Conservation (phyloP, 2,797 vertebrate species). For the Pipistrellus pipistrellus region DNA sequence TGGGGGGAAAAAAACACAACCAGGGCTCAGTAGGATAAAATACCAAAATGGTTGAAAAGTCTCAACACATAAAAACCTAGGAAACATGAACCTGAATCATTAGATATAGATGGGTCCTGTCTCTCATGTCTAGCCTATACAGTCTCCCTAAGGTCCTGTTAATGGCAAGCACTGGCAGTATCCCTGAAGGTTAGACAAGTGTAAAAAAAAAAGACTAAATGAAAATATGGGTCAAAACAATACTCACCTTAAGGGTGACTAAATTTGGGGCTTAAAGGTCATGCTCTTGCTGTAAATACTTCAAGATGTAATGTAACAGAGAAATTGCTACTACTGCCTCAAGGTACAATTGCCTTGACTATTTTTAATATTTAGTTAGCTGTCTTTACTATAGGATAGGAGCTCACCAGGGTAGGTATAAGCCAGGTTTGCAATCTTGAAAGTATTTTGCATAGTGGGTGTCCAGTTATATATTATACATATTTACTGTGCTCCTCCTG, state of each 20-base stretch:
- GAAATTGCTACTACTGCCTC: background rate
- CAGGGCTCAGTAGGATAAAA: background rate
- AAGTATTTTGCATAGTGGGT: background rate
- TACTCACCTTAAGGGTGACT: background rate
- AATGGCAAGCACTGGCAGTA: background rate
- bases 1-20: background rate
- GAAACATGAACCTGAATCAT: conserved; percentile 29
- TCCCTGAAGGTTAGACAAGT: background rate
- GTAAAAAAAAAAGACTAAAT: conserved; percentile 40
- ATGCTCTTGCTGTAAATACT: conserved; percentile 21
- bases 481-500: conserved; percentile 24
- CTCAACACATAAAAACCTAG: background rate
- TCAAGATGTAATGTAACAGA: conserved; percentile 18
- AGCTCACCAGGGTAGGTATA: background rate
- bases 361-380: conserved; percentile 36
- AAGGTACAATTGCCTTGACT: background rate
- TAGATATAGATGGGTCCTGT: background rate
- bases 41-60: conserved; percentile 22
- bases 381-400: background rate
- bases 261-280: conserved; percentile 30
- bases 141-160: conserved; percentile 29
- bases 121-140: background rate
- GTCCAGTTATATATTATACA: background rate
- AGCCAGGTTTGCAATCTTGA: conserved; percentile 4
- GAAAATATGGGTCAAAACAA: conserved; percentile 35